A percentile compares a stretch with the other conserved stretches of the same genome.
phyloP scores from a whole-genome alignment of 2,113 vertebrate genomes.

The Lasiurus cinereus region DNA sequence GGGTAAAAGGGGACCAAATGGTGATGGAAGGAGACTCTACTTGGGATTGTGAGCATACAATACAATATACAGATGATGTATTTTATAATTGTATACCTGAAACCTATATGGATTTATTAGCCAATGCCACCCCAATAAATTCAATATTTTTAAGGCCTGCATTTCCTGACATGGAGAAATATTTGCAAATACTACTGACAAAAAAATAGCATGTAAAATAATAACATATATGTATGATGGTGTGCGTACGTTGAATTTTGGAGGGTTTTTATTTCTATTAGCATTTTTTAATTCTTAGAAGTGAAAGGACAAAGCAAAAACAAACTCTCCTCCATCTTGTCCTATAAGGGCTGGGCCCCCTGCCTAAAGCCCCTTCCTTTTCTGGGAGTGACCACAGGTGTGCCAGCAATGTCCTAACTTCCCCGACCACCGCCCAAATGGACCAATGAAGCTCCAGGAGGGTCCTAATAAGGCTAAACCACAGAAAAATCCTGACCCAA shows the following conservation, averaged over 20 bases:
- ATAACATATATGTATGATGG: not conserved
- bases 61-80: not conserved
- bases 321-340: no score
- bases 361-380: no score
- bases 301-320: no score
- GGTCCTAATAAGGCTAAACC: no score
- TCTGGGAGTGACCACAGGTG: no score
- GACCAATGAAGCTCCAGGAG: no score
- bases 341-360: no score
- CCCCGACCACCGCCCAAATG: no score
- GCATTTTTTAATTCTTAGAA: not conserved
- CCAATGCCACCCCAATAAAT: not conserved
- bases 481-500: no score
- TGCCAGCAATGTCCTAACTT: no score
- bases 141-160: not conserved
- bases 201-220: constrained; percentile 11
- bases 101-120: not conserved
- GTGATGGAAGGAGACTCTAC: not conserved
- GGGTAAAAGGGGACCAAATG: not conserved
- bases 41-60: not conserved
- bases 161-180: constrained; percentile 38
- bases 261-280: not conserved
- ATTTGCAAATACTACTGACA: not conserved
- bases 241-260: not conserved
- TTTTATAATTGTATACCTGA: not conserved